These are phyloP conservation scores for Chelmon rostratus DNA, from an alignment of 2,797 vertebrate genomes.

Conservation along the genomic window DNA sequence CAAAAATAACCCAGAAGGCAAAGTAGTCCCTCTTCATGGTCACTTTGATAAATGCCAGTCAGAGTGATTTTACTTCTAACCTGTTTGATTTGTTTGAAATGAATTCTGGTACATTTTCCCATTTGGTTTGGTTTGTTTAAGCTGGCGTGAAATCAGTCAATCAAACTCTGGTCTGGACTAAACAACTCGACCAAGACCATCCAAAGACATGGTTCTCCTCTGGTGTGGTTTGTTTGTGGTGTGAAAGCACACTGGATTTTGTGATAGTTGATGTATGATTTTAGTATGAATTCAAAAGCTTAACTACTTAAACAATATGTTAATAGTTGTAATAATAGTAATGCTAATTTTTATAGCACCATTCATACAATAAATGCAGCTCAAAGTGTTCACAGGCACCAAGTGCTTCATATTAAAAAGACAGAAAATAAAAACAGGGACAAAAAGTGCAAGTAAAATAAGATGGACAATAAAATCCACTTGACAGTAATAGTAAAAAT, in stretches of 20 bases:
- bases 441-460: no score
- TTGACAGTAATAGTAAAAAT: no score
- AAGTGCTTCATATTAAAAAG: no score
- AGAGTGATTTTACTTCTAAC: not conserved
- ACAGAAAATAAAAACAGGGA: no score
- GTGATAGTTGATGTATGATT: not conserved
- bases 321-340: no score
- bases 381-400: no score
- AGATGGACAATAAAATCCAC: no score
- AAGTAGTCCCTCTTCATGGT: constrained; percentile 17
- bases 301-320: not conserved
- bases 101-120: not conserved
- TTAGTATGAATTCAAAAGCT: not conserved
- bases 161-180: not conserved
- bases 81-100: not conserved
- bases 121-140: not conserved
- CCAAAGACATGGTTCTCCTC: no score
- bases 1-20: constrained; percentile 35
- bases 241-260: not conserved
- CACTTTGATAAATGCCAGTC: constrained; percentile 16
- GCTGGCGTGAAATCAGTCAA: not conserved
- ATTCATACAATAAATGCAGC: no score
- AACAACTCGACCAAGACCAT: not conserved
- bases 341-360: no score
- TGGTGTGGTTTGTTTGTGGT: not conserved